A percentile compares a stretch with the other conserved stretches of the same genome.
Conservation (phyloP, 2,797 vertebrate genomes). For the Toxotes lorentzi region DNA sequence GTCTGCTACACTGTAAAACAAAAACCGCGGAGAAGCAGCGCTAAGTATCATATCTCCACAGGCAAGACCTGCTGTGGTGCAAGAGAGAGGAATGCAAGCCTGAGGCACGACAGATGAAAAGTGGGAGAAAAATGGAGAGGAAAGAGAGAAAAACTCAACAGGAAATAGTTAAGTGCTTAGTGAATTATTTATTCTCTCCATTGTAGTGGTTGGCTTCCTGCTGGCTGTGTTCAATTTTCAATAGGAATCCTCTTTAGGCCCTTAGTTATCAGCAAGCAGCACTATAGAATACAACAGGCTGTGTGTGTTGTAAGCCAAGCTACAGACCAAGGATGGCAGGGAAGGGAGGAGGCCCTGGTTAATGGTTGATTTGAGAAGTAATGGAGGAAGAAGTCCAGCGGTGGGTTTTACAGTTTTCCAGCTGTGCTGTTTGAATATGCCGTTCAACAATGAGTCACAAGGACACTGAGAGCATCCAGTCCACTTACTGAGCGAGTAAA, state of each 20-base stretch:
- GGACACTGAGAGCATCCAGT: slow-evolving; percentile 32
- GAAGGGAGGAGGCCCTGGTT: slow-evolving; percentile 39
- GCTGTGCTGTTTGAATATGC: slow-evolving; percentile 45
- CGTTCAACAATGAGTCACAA: slow-evolving; percentile 23
- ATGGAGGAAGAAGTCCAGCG: slow-evolving; percentile 49
- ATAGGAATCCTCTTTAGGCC: slow-evolving; percentile 46
- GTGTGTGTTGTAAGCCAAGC: slow-evolving; percentile 12
- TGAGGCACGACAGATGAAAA: slow-evolving; percentile 51
- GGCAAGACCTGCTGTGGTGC: slow-evolving; percentile 50
- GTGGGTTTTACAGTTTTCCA: slow-evolving; percentile 49
- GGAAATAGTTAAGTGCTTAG: slow-evolving; percentile 73
- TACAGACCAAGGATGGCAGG: slow-evolving; percentile 16
- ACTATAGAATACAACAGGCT: slow-evolving; percentile 14
- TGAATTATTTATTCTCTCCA: slow-evolving; percentile 73
- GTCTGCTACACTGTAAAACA: slow-evolving; percentile 50
- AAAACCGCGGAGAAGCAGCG: slow-evolving; percentile 30
- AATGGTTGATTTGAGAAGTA: slow-evolving; percentile 56
- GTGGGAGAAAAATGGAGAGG: slow-evolving; percentile 43
- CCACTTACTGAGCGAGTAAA: slow-evolving; percentile 40
- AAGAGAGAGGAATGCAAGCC: slow-evolving; percentile 43
- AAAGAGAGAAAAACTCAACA: slow-evolving; percentile 61
- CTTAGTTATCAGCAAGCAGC: slow-evolving; percentile 38
- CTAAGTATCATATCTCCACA: slow-evolving; percentile 54
- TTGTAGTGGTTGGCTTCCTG: slow-evolving; percentile 65
- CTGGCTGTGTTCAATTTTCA: slow-evolving; percentile 51